Percentiles rank a stretch among this genome's conserved stretches.
These are phyloP conservation scores for Aramus guarauna DNA, from an alignment of 2,113 vertebrate species.

Conservation along the genomic window DNA sequence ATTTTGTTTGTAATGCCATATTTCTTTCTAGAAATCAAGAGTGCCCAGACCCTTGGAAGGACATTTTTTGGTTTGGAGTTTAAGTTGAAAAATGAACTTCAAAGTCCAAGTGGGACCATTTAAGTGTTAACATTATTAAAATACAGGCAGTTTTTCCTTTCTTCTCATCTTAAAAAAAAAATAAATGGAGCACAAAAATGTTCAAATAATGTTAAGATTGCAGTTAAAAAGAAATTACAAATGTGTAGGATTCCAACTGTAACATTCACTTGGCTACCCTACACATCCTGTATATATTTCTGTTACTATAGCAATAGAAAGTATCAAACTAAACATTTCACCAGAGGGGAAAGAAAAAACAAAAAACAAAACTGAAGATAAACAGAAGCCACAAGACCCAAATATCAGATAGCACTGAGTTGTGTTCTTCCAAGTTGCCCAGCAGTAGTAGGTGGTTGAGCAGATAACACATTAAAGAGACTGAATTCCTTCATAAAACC, in stretches of 20 bases:
- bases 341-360: background rate
- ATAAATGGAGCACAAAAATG: conserved; percentile 18
- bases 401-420: background rate
- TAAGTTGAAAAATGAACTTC: conserved; percentile 41
- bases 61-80: conserved; percentile 48
- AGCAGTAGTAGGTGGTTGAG: background rate
- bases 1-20: background rate
- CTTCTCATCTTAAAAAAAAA: conserved; percentile 13
- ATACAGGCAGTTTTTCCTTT: background rate
- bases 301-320: conserved; percentile 30
- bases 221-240: conserved; percentile 33
- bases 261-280: conserved; percentile 49
- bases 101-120: conserved; percentile 18
- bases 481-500: background rate
- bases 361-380: background rate
- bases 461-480: background rate
- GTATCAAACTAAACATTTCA: conserved; percentile 5
- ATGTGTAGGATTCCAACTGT: background rate
- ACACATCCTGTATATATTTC: conserved; percentile 17
- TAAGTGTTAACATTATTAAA: conserved; percentile 47
- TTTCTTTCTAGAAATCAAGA: background rate
- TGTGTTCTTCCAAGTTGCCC: background rate
- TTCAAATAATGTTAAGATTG: conserved; percentile 11
- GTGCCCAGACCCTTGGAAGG: background rate
- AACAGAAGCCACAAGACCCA: conserved; percentile 18